Base-by-base conservation (phyloP, 2,797 vertebrate species). In the Thalassophryne amazonica region DNA sequence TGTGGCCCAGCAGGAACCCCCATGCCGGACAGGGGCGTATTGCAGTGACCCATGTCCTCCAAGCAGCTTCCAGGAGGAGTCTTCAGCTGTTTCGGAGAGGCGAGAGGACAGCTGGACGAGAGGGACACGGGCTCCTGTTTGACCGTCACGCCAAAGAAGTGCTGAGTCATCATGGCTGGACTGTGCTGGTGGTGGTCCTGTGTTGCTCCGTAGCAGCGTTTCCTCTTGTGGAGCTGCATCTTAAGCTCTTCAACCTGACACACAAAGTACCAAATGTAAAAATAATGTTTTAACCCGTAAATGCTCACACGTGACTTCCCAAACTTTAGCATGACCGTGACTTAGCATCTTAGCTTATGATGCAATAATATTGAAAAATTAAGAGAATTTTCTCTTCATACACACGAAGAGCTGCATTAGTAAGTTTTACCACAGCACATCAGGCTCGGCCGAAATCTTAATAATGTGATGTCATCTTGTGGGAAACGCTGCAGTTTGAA, bases 201-300 rank as follows among this genome's bases (percentile, higher is more conserved):
- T 0, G 90, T 66, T 1, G 78, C 78, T 19, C 90, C 82, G 0
- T 86, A 88, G 70, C 59, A 84, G 23, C 93, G 91, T 52, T 97
- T 98, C 13, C 94, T 86, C 72, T 95, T 94, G 87, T 96, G 96
- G 3, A 99, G 90, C 72, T 99, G 95, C 91, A 99, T 88, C 55
- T 94, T 86, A 24, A 99, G 81, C 77, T 98, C 95, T 20, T 99
- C 97, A 53, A 99, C 87, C 87, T 89, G 6, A 18, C 14, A 46
- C 31, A 16, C 5, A 45, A 0, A 6, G 18, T 9, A 9, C 36
- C 9, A 30, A 14, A 25, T 10, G 7, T 4, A 7, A 27, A 33
- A 2, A 2, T 27, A n/a, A n/a, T n/a, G n/a, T n/a, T n/a, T n/a
- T n/a, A n/a, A n/a, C n/a, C n/a, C n/a, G n/a, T n/a, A n/a, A n/a